Base-by-base conservation (phyloP, 2,113 vertebrate genomes). In the Coptodon rendalli region DNA sequence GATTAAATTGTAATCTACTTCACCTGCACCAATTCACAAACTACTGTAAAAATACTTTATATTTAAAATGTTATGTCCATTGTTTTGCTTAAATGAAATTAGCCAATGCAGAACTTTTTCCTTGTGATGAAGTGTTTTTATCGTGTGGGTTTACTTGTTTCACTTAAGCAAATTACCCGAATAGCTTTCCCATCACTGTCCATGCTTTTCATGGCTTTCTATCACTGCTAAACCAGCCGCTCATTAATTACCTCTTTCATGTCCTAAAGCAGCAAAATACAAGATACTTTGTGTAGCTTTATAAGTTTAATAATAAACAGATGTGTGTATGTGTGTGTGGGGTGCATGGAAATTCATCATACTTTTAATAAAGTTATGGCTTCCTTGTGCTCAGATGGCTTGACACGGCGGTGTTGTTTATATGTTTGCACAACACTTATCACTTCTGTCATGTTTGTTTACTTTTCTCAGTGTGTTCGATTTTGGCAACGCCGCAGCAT, bases 371-470 rank as follows among this genome's bases (percentile, higher is more conserved):
- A 95, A 95, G 95, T 90, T 89, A 83, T 90, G 87, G 90, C 94
- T 93, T 94, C 48, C 83, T 83, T 17, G 94, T 80, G 85, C 94
- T 96, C 95, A 95, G 94, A 93, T 93, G 94, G 92, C 89, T 93
- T 83, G 86, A 85, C 90, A 84, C 73, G 40, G 84, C 83, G 86
- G 82, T 89, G 94, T 96, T 97, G 96, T 97, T 97, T 95, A 95
- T 94, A 90, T 96, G 95, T 97, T 96, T 96, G 95, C 95, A 92
- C 95, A 95, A 94, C 95, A 94, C 96, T 97, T 97, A 97, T 97
- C 96, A 96, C 95, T 95, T 95, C 95, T 94, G 95, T 95, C 92
- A 36, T 96, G 96, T 97, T 97, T 97, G 96, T 96, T 97, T 96
- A 95, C 96, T 94, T 94, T 90, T 76, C 92, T 91, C 87, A 59